Percentiles rank a stretch among this genome's conserved stretches.
Conservation (phyloP, 2,797 vertebrate species). For the Sebastes dallii region DNA sequence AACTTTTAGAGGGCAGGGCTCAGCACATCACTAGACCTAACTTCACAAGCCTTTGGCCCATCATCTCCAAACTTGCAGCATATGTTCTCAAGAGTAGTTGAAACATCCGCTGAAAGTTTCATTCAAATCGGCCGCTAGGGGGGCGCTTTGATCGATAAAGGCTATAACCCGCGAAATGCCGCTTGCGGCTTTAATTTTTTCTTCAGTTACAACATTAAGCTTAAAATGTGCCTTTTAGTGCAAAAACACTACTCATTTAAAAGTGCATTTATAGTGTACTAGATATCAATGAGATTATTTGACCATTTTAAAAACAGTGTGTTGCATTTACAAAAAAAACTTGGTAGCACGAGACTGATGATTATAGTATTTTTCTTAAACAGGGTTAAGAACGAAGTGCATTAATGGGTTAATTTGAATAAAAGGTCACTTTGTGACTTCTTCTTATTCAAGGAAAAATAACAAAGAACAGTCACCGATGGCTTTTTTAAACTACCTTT, state of each 20-base stretch:
- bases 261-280: background rate
- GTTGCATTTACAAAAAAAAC: background rate
- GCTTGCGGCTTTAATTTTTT: too few relatives aligned
- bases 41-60: too few relatives aligned
- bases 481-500: slow-evolving; percentile 23
- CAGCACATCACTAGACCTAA: too few relatives aligned
- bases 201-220: background rate
- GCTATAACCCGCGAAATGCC: too few relatives aligned
- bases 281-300: background rate
- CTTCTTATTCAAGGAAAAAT: background rate
- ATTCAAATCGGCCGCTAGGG: too few relatives aligned
- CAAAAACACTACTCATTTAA: background rate
- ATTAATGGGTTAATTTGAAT: background rate
- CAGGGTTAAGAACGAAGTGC: background rate
- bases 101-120: too few relatives aligned
- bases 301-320: too few relatives aligned
- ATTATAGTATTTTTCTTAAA: background rate
- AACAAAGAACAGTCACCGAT: background rate
- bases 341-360: background rate
- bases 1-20: too few relatives aligned
- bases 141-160: too few relatives aligned
- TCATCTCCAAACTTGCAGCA: too few relatives aligned
- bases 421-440: background rate
- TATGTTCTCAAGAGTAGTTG: too few relatives aligned
- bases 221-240: background rate